Evolutionary conservation across 2,888 invertebrate species (phyloP), one percentile per base, ranked within the genome.

Genomic region (Chrysopilus asiliformis): DNA sequence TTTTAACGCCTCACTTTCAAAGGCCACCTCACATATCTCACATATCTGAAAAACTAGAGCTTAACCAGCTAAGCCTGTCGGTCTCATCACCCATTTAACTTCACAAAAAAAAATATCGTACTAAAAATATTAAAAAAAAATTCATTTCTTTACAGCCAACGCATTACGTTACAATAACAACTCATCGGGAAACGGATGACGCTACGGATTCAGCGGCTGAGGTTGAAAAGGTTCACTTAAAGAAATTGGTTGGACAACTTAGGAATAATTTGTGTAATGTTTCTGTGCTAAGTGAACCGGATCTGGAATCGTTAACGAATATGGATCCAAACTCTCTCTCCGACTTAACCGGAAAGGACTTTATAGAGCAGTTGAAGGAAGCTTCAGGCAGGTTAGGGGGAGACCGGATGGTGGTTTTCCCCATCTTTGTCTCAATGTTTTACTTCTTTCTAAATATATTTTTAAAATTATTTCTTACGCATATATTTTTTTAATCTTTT

Each of bases 291-390:
- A 83, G 83, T 42, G 86, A 84, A 42, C 79, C 80, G 44, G 87
- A 87, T 55, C 65, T 87, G 57, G 87, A 89, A 55, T 68, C 85
- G 15, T 66, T 87, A 28, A 83, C 85, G 41, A 85, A 87, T 55
- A 87, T 87, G 86, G 86, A 87, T 64, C 86, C 86, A 6, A 85
- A 87, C 46, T 84, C 83, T 44, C 68, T 87, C 51, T 79, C 80
- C 39, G 86, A 87, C 55, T 80, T 87, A 52, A 77, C 81, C 19
- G 79, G 74, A 47, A 76, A 77, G 57, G 75, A 74, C 48, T 86
- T 86, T 56, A 32, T 61, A 56, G 60, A 60, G 20, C 60, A 60
- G 42, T 49, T 61, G 8, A 82, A 86, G 60, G 85, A 86, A 66
- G 84, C 81, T 19, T 81, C 85, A 49, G 83, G 84, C 55, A 71